Percentiles rank a stretch among this genome's conserved stretches.
phyloP scores from a whole-genome alignment of 2,888 invertebrate species.

The Lissonota sp. region DNA sequence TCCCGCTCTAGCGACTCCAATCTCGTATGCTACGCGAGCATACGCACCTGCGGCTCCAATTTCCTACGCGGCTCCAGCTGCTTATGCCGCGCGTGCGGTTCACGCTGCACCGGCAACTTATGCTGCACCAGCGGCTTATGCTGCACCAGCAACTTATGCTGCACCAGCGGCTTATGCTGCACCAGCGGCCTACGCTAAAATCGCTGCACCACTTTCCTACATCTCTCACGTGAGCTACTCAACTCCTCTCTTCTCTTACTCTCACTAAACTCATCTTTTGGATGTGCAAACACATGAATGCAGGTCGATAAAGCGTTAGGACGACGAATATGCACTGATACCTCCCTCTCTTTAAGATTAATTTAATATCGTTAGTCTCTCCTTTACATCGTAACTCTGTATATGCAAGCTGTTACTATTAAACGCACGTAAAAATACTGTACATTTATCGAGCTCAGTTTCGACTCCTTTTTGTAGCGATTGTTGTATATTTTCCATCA shows the following conservation, averaged over 20 bases:
- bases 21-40: slow-evolving; percentile 69
- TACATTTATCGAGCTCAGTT: slow-evolving; percentile 81
- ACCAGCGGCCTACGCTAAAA: slow-evolving; percentile 80
- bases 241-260: slow-evolving; percentile 70
- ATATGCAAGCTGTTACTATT: slow-evolving; percentile 55
- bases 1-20: slow-evolving; percentile 81
- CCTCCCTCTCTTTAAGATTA: slow-evolving; percentile 44
- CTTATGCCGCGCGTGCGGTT: background rate
- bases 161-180: slow-evolving; percentile 79
- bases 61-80: slow-evolving; percentile 14
- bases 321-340: slow-evolving; percentile 54
- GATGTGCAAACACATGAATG: background rate
- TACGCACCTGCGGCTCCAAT: background rate
- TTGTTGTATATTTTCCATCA: background rate
- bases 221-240: slow-evolving; percentile 70
- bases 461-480: background rate
- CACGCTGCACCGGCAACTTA: slow-evolving; percentile 36
- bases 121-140: slow-evolving; percentile 33
- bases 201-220: slow-evolving; percentile 64
- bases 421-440: slow-evolving; percentile 17
- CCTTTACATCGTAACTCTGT: slow-evolving; percentile 17
- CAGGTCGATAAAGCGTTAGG: slow-evolving; percentile 23
- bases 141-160: slow-evolving; percentile 43
- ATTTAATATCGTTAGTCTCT: slow-evolving; percentile 14
- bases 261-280: slow-evolving; percentile 52